These are phyloP conservation scores for Scyliorhinus canicula DNA, from an alignment of 2,797 vertebrate genomes.

Conservation along the genomic window DNA sequence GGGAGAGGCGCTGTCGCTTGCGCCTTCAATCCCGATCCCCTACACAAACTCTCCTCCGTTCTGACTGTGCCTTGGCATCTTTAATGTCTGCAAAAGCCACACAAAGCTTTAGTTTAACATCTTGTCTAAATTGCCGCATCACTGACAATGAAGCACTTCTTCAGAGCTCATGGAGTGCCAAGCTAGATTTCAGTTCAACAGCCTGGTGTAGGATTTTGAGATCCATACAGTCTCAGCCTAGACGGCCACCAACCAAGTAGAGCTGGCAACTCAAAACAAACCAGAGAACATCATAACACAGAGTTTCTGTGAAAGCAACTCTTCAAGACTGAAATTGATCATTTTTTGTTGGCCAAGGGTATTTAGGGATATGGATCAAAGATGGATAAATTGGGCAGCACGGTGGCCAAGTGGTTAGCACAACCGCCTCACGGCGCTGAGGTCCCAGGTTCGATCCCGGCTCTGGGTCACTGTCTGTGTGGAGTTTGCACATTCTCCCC, in stretches of 20 bases:
- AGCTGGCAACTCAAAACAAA: background rate
- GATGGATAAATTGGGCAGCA: too few species aligned
- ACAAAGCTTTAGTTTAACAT: background rate
- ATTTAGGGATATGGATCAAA: too few species aligned
- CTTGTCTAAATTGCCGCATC: background rate
- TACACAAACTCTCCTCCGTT: too few species aligned
- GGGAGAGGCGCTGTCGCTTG: too few species aligned
- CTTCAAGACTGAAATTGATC: background rate
- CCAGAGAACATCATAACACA: background rate
- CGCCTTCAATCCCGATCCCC: too few species aligned
- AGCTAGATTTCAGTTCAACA: background rate
- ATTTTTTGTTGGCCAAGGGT: too few species aligned
- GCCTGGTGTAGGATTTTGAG: background rate
- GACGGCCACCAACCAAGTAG: background rate
- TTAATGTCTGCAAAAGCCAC: background rate
- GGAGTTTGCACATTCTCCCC: too few species aligned
- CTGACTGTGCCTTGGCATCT: background rate
- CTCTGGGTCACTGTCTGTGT: too few species aligned
- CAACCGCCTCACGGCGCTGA: too few species aligned
- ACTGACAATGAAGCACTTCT: background rate
- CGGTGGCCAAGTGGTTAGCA: too few species aligned
- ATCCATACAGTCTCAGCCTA: background rate
- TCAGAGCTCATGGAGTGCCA: background rate
- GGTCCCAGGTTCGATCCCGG: too few species aligned
- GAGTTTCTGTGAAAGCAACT: background rate